Evolutionary conservation across 2,888 invertebrate species (phyloP), one percentile per base, ranked within the genome.

Genomic region (Lochmaea crataegi): DNA sequence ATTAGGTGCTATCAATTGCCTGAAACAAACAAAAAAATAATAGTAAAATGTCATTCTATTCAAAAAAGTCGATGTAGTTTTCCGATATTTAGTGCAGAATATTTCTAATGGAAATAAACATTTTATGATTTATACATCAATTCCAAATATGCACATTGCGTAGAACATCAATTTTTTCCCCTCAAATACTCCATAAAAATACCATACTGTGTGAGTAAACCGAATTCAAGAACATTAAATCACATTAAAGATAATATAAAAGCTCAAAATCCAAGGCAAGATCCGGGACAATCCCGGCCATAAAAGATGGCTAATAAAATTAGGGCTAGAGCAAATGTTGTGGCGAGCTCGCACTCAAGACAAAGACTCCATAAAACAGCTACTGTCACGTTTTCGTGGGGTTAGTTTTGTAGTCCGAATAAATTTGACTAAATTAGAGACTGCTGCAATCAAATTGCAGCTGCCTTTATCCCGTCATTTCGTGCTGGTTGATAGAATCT

Each of bases 1-100:
- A 88, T 96, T 96, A 76, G 96, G 96, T 86, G 96, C 96, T 88
- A 96, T 92, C 86, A 96, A 92, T 94, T 96, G 95, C 87, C 96
- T 96, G 92, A 64, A 91, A 91, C 85, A 86, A 87, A 87, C 81
- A 77, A 74, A 58, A 51, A 45, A 22, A n/a, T 11, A n/a, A n/a
- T 10, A n/a, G 18, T 18, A 18, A 2, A 38, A 38, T 38, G 32
- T 9, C 32, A 7, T 38, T 38, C 32, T 38, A 38, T 38, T 7
- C 7, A 38, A 32, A 5, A 32, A 32, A 32, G 32, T 32, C 32
- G 5, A 9, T 38, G 1, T 38, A 38, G 9, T 38, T 38, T 38
- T 7, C 1, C 32, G 6, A 38, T 38, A 38, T 38, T 38, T 9
- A 38, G 32, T 38, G 7, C 32, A 7, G 7, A 38, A 38, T 38